Evolutionary conservation across 2,888 invertebrate species (phyloP).

Genomic region (Lomographa bimaculata): DNA sequence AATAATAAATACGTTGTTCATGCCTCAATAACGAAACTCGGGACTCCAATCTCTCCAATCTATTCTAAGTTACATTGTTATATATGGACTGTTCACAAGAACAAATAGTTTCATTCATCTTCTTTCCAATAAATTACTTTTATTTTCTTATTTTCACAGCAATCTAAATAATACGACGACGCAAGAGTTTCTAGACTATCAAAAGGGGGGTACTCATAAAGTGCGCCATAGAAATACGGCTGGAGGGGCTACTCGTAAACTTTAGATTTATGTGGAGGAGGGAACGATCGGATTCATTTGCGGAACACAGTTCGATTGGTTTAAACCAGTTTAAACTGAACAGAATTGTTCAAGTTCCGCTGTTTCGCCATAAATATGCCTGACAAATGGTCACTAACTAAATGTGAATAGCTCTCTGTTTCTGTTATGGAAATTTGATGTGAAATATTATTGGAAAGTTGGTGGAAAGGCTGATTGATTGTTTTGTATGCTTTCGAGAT

Average conservation of each 20-base stretch:
- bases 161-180: too few relatives aligned
- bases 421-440: not conserved
- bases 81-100: too few relatives aligned
- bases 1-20: too few relatives aligned
- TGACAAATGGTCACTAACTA: constrained; percentile 9
- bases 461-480: too few relatives aligned
- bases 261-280: constrained; percentile 29
- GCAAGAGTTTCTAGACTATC: not conserved
- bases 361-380: constrained; percentile 13
- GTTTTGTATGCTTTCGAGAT: too few relatives aligned
- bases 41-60: too few relatives aligned
- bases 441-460: too few relatives aligned
- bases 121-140: too few relatives aligned
- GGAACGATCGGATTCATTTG: constrained; percentile 22
- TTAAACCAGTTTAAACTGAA: constrained; percentile 15
- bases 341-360: constrained; percentile 14
- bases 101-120: too few relatives aligned
- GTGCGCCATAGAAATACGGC: constrained; percentile 20
- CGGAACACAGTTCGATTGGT: constrained; percentile 22
- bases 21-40: too few relatives aligned
- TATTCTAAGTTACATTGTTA: too few relatives aligned
- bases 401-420: constrained; percentile 1
- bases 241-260: constrained; percentile 23
- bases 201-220: constrained; percentile 15
- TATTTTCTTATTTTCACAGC: constrained; percentile 2